A percentile compares a stretch with the other conserved stretches of the same genome.
Evolutionary conservation across 53 echinoderm and acorn worm genomes (phyloP).

Genomic region (Zoroaster sp.): DNA sequence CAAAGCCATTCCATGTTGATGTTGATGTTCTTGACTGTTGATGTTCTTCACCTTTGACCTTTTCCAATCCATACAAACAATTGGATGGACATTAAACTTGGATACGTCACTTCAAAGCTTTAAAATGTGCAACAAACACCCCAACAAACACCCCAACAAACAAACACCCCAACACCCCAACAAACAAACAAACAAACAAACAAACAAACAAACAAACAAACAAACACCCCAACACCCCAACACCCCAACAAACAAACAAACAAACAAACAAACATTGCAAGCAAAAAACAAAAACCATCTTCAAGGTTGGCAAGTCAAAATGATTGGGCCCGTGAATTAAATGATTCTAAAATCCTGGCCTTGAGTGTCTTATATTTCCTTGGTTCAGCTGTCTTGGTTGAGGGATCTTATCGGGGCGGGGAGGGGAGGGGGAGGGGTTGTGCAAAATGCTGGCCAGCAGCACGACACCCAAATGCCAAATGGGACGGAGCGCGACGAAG

Average conservation of each 20-base stretch:
- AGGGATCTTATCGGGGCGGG: not conserved
- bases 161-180: too few species aligned
- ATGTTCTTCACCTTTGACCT: too few species aligned
- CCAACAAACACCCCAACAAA: too few species aligned
- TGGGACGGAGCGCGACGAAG: slow-evolving; percentile 50
- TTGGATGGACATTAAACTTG: too few species aligned
- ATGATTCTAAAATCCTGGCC: slow-evolving; percentile 16
- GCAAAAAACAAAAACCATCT: not conserved
- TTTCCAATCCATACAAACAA: too few species aligned
- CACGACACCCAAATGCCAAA: slow-evolving; percentile 40
- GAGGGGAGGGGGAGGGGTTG: slow-evolving; percentile 21
- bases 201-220: too few species aligned
- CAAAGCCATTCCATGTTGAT: too few species aligned
- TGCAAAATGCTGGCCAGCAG: slow-evolving; percentile 11
- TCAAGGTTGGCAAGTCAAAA: not conserved
- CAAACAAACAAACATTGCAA: not conserved
- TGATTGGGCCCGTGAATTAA: not conserved
- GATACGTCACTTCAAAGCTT: too few species aligned
- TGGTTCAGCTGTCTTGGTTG: not conserved
- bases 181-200: not conserved
- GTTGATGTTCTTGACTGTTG: too few species aligned
- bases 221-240: not conserved
- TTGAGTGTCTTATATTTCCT: not conserved
- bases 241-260: not conserved
- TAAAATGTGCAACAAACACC: too few species aligned